Percentiles rank a stretch among this genome's conserved stretches.
These are phyloP conservation scores for Chloropsis hardwickii DNA, from an alignment of 2,113 vertebrate species.

Conservation along the genomic window DNA sequence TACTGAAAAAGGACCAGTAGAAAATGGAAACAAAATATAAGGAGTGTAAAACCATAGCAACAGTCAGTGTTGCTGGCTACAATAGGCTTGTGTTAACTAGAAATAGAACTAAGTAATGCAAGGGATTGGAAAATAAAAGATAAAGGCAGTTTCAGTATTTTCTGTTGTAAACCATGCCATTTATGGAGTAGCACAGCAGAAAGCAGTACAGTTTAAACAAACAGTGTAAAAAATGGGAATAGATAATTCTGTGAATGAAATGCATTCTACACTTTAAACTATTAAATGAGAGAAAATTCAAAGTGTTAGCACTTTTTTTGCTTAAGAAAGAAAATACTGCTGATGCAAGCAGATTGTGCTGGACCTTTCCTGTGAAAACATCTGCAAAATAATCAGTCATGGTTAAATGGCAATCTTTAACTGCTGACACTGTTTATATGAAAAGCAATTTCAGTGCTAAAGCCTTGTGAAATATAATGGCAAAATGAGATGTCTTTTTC, in stretches of 20 bases:
- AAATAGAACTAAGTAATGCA: conserved; percentile 38
- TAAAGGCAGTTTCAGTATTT: conserved; percentile 22
- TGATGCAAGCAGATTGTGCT: not conserved
- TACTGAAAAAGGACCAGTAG: not conserved
- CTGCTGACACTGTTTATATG: not conserved
- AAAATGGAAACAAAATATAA: conserved; percentile 33
- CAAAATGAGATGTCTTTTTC: not conserved
- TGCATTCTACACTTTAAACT: not conserved
- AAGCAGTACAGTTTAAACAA: not conserved
- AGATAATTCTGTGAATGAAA: not conserved
- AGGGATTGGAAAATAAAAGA: not conserved
- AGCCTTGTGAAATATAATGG: not conserved
- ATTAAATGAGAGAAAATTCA: not conserved
- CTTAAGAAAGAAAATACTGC: not conserved
- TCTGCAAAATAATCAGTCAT: not conserved
- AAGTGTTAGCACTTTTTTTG: not conserved
- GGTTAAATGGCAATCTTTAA: not conserved
- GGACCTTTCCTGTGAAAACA: not conserved
- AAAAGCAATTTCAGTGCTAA: not conserved
- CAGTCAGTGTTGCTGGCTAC: conserved; percentile 29
- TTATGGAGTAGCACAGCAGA: not conserved
- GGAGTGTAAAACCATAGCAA: conserved; percentile 34
- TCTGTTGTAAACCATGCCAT: not conserved
- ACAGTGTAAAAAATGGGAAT: not conserved
- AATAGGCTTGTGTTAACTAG: conserved; percentile 12